Evolutionary conservation across 2,888 invertebrate genomes (phyloP).

Genomic region (Thymelicus acteon): DNA sequence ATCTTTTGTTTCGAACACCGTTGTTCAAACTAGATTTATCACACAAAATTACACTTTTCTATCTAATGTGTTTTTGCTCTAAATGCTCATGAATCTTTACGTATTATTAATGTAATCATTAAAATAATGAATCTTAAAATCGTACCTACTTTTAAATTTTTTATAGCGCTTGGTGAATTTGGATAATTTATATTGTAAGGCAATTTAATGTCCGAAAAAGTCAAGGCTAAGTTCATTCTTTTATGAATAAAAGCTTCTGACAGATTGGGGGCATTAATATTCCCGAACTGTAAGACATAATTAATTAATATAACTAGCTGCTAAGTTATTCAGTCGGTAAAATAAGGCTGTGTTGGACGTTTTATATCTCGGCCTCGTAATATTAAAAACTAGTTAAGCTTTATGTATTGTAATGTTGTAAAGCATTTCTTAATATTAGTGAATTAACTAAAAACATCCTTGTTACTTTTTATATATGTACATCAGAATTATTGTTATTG

Average conservation of each 20-base stretch:
- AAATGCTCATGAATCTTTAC: too few species aligned
- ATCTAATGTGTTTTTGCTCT: too few species aligned
- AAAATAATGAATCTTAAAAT: too few species aligned
- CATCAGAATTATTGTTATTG: too few species aligned
- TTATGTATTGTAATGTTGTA: too few species aligned
- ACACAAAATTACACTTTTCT: too few species aligned
- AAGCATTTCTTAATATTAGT: too few species aligned
- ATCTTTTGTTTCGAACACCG: too few species aligned
- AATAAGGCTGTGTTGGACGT: slow-evolving; percentile 65
- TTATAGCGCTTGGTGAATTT: background rate
- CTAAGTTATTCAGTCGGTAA: slow-evolving; percentile 44
- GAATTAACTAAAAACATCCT: too few species aligned
- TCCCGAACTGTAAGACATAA: slow-evolving; percentile 22
- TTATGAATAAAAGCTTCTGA: slow-evolving; percentile 16
- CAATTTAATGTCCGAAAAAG: background rate
- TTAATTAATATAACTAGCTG: slow-evolving; percentile 30
- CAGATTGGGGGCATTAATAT: slow-evolving; percentile 33
- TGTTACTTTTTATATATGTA: too few species aligned
- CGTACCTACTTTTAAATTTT: background rate
- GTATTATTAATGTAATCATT: too few species aligned
- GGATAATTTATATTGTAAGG: slow-evolving; percentile 3
- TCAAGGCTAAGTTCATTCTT: background rate
- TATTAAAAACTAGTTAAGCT: background rate
- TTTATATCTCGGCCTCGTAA: slow-evolving; percentile 2
- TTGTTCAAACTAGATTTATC: too few species aligned